Evolutionary conservation across 2,113 vertebrate species (phyloP).

Genomic region (Hippoglossus stenolepis): DNA sequence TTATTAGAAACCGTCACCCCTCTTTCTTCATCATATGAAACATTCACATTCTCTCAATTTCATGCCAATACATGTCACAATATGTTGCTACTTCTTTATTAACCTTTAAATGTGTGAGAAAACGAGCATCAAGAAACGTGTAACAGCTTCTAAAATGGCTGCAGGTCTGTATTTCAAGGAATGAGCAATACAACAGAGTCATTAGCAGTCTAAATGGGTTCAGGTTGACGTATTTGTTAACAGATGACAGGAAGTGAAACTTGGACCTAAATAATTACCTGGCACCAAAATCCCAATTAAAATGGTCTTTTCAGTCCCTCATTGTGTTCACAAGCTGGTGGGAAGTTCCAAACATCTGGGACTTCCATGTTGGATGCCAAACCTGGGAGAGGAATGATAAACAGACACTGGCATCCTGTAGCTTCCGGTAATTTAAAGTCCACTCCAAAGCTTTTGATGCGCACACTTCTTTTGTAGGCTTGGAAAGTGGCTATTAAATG

Average conservation of each 20-base stretch:
- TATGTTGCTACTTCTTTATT: no score
- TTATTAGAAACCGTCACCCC: no score
- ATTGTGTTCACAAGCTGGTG: constrained; percentile 46
- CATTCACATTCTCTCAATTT: background rate
- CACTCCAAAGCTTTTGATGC: background rate
- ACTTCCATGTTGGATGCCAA: constrained; percentile 37
- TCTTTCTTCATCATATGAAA: background rate
- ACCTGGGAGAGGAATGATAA: constrained; percentile 38
- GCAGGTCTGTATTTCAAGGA: background rate
- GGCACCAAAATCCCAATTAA: constrained; percentile 46
- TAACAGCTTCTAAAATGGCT: background rate
- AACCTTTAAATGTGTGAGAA: no score
- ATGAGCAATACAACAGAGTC: background rate
- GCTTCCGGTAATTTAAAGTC: constrained; percentile 10
- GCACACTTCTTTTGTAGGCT: background rate
- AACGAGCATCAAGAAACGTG: background rate
- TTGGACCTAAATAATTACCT: constrained; percentile 36
- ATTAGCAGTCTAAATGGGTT: background rate
- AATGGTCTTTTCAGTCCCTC: constrained; percentile 20
- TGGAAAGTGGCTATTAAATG: background rate
- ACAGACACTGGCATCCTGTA: constrained; percentile 38
- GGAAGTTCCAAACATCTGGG: constrained; percentile 62
- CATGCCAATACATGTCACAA: background rate
- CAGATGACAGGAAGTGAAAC: constrained; percentile 42
- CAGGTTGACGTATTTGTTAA: constrained; percentile 15